Evolutionary conservation across 2,888 invertebrate genomes (phyloP), one percentile per base, ranked within the genome.

Genomic region (Acrobasis repandana): DNA sequence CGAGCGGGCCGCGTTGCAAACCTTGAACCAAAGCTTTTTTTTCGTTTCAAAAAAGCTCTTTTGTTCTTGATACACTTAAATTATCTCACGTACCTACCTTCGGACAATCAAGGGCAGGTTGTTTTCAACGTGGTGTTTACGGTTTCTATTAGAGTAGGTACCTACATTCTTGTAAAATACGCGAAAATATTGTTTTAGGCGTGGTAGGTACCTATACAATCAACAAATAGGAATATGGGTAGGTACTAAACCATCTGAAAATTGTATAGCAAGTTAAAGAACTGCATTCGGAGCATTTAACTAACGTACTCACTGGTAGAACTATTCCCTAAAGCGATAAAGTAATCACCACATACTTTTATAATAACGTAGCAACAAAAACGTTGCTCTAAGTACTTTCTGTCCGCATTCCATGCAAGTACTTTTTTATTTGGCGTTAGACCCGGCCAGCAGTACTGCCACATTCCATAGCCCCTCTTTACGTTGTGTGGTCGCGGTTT

Each of bases 401-500:
- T 75, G 84, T 82, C 84, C 84, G 81, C 89, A 90, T 91, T 90
- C 90, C 87, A 78, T 75, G 66, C 74, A 71, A 77, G 76, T 73
- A 77, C 75, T 81, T 79, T 80, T 87, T 90, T 87, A 85, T 88
- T 88, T 85, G 83, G 83, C 85, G 79, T 86, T 87, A 88, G 86
- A 83, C 82, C 87, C 88, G 88, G 86, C 89, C 88, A 84, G 83
- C 88, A 86, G 88, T 90, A 88, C 88, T 81, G 88, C 88, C 90
- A 89, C 91, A 91, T 91, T 92, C 91, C 91, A 79, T 69, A 87
- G 83, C 85, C 90, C 84, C 85, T 88, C 91, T 91, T 92, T 92
- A 91, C 90, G 87, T 78, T 90, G 90, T 89, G 90, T 90, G 90
- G 90, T 89, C 91, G 91, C 88, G 88, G 90, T 92, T 92, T 92